A percentile compares a stretch with the other conserved stretches of the same genome.
Evolutionary conservation across 1,140 invertebrate species (phyloP).

Genomic region (Drosophila pachea): DNA sequence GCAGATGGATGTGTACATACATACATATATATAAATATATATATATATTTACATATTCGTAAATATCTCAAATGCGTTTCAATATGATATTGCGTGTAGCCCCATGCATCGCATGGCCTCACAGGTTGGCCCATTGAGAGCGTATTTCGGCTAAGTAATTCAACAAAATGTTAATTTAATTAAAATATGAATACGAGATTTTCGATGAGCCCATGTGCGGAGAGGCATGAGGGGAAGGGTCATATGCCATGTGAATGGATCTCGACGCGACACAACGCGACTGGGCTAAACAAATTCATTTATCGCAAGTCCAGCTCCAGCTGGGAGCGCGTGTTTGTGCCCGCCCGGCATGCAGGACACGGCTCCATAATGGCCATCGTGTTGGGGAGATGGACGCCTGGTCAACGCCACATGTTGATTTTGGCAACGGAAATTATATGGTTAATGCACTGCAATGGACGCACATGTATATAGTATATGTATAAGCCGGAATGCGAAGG

Average conservation of each 20-base stretch:
- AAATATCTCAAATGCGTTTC: conserved; percentile 35
- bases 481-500: conserved; percentile 58
- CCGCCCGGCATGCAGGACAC: conserved; percentile 13
- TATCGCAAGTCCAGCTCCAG: conserved; percentile 43
- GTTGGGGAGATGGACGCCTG: neutral
- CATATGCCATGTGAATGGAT: conserved; percentile 41
- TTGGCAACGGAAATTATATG: conserved; percentile 63
- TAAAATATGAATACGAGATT: conserved; percentile 74
- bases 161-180: conserved; percentile 75
- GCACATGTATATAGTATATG: conserved; percentile 57
- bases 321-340: conserved; percentile 24
- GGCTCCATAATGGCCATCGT: conserved; percentile 38
- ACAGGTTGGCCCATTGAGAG: conserved; percentile 5
- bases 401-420: conserved; percentile 67
- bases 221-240: neutral
- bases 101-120: conserved; percentile 20
- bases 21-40: neutral
- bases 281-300: conserved; percentile 68
- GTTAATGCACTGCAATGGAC: conserved; percentile 67
- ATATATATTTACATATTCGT: neutral
- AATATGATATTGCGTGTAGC: conserved; percentile 17
- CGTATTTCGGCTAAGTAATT: conserved; percentile 57
- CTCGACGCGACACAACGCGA: conserved; percentile 58
- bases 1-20: neutral
- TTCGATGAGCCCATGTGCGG: conserved; percentile 28